Percentiles rank a stretch among this genome's conserved stretches.
Evolutionary conservation across 2,888 invertebrate species (phyloP).

Genomic region (Netelia virgata): DNA sequence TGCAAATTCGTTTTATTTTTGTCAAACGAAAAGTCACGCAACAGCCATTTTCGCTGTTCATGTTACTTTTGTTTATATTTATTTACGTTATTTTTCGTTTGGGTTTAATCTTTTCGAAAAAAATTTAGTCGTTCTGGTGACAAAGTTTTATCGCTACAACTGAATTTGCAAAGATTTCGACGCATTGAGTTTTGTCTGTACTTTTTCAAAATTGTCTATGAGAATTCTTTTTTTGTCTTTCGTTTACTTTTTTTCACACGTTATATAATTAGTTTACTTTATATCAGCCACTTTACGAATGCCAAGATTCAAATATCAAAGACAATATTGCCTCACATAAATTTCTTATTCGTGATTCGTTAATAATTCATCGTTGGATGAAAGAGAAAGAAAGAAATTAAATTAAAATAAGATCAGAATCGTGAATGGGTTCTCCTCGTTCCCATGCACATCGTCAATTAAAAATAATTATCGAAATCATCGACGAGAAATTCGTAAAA

Average conservation of each 20-base stretch:
- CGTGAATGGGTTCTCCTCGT: slow-evolving; percentile 1
- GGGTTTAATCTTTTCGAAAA: background rate
- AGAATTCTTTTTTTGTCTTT: background rate
- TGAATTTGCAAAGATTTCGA: slow-evolving; percentile 11
- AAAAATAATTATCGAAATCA: slow-evolving; percentile 22
- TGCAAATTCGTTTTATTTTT: slow-evolving; percentile 30
- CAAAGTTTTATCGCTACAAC: background rate
- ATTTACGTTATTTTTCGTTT: slow-evolving; percentile 5
- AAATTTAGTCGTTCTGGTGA: background rate
- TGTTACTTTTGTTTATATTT: background rate
- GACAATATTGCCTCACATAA: slow-evolving; percentile 74
- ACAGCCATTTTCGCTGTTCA: background rate
- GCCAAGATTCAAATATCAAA: slow-evolving; percentile 73
- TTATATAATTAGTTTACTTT: slow-evolving; percentile 65
- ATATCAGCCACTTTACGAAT: slow-evolving; percentile 72
- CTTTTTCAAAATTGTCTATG: slow-evolving; percentile 20
- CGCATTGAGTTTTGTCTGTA: background rate
- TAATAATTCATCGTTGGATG: slow-evolving; percentile 71
- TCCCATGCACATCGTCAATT: background rate
- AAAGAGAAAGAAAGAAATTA: slow-evolving; percentile 40
- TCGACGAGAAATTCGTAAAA: slow-evolving; percentile 6
- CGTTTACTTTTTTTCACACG: slow-evolving; percentile 22
- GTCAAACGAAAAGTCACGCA: slow-evolving; percentile 5
- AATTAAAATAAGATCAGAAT: background rate
- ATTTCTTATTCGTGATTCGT: slow-evolving; percentile 73